These are phyloP conservation scores for Drosophila lini DNA, from an alignment of 1,140 invertebrate genomes.

Conservation along the genomic window DNA sequence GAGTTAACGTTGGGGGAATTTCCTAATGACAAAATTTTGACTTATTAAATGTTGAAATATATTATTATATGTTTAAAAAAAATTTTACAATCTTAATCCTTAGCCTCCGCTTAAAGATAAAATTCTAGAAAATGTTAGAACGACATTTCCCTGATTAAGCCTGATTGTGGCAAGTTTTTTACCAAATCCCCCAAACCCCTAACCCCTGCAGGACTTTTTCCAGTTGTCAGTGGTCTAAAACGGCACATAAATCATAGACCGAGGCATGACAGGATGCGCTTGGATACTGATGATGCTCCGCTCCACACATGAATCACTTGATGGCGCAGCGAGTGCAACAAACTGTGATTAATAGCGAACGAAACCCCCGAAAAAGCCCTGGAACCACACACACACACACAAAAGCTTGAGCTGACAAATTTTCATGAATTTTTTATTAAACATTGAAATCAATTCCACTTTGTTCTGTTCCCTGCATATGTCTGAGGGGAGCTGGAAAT, in stretches of 20 bases:
- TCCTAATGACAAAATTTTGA: no score
- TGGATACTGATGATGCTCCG: slow-evolving; percentile 50
- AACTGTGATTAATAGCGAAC: slow-evolving; percentile 80
- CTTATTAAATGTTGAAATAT: no score
- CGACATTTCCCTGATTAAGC: slow-evolving; percentile 43
- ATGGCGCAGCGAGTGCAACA: slow-evolving; percentile 81
- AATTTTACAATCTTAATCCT: no score
- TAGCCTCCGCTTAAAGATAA: background rate
- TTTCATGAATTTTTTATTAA: slow-evolving; percentile 84
- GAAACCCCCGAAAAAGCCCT: slow-evolving; percentile 17
- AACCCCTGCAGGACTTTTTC: slow-evolving; percentile 16
- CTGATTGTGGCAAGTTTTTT: slow-evolving; percentile 47
- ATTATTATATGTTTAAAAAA: background rate
- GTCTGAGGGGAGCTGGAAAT: slow-evolving; percentile 35
- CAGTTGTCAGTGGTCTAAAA: slow-evolving; percentile 70
- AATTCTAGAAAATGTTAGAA: background rate
- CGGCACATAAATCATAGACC: slow-evolving; percentile 73
- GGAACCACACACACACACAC: background rate
- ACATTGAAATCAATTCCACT: slow-evolving; percentile 83
- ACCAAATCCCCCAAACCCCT: background rate
- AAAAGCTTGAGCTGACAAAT: slow-evolving; percentile 73
- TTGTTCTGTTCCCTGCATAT: slow-evolving; percentile 59
- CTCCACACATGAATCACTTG: slow-evolving; percentile 76
- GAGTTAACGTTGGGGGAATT: background rate
- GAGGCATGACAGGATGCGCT: slow-evolving; percentile 72